Evolutionary conservation across 1,140 invertebrate genomes (phyloP), one percentile per base, ranked within the genome.

Genomic region (Calephelis virginiensis): DNA sequence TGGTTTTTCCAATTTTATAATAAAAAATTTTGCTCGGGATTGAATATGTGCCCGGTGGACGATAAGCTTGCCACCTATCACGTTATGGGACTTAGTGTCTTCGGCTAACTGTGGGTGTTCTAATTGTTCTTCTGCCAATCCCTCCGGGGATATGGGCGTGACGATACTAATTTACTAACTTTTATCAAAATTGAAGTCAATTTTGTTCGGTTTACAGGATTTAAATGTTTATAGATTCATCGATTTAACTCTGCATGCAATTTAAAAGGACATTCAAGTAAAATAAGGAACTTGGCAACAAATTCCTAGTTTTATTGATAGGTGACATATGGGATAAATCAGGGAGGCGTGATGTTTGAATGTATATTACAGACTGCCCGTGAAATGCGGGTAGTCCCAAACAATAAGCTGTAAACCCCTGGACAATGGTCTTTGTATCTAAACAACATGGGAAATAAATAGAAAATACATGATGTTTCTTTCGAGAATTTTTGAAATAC

Each of bases 361-460:
- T 56, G 63, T 49, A 56, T 64, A 53, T 64, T 56, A 43, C 63
- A 10, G 49, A 37, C 50, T 43, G 63, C 40, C 48, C 37, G 63
- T 43, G 49, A 38, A 53, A 48, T 43, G 49, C 49, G 63, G 49
- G 63, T 56, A 49, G 38, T 50, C 53, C 53, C 63, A 38, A 17
- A 64, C 63, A 56, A 56, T 64, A 64, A 64, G 63, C 40, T 64
- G 63, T 64, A 64, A 64, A 64, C 50, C n/a, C 63, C 38, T 53
- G 49, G 63, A 64, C 63, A 64, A 64, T 64, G 63, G 49, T 53
- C 63, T 64, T 64, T 64, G 63, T 64, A 56, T 64, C 49, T 64
- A 64, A 49, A 13, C 38, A 63, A 63, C 48, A 63, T 49, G 48
- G 46, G 46, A 49, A 64, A 64, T 64, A 64, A 64, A 64, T 53